phyloP scores from a whole-genome alignment of 2,888 invertebrate genomes.

The Rotaria macrura region DNA sequence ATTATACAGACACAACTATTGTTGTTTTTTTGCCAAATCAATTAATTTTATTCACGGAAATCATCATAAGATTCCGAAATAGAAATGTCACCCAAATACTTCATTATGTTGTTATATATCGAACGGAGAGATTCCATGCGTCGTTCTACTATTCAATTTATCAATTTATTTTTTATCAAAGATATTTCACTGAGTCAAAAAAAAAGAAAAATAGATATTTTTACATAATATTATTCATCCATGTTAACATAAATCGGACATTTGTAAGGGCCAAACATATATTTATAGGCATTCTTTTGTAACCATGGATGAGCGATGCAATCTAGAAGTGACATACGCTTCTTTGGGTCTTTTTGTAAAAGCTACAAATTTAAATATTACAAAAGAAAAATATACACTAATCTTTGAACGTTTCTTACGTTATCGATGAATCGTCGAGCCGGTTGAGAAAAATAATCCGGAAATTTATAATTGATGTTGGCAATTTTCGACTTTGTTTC shows the following conservation, averaged over 20 bases:
- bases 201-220: neutral
- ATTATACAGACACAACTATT: no score
- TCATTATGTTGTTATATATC: no score
- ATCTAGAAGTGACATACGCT: conserved; percentile 63
- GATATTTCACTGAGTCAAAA: no score
- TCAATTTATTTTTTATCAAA: no score
- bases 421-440: conserved; percentile 52
- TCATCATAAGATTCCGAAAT: no score
- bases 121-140: no score
- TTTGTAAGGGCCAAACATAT: conserved; percentile 20
- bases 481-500: conserved; percentile 52
- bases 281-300: conserved; percentile 36
- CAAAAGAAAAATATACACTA: no score
- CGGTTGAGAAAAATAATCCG: conserved; percentile 47
- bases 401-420: conserved; percentile 38
- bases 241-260: neutral
- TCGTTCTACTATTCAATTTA: no score
- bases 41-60: no score
- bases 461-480: conserved; percentile 49
- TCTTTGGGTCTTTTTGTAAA: conserved; percentile 64
- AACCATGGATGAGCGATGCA: conserved; percentile 75
- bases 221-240: neutral
- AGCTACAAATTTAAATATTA: conserved; percentile 52
- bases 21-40: no score
- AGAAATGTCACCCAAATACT: no score